These are phyloP conservation scores for Ctenomys sociabilis DNA, from an alignment of 2,113 vertebrate species.

Conservation along the genomic window DNA sequence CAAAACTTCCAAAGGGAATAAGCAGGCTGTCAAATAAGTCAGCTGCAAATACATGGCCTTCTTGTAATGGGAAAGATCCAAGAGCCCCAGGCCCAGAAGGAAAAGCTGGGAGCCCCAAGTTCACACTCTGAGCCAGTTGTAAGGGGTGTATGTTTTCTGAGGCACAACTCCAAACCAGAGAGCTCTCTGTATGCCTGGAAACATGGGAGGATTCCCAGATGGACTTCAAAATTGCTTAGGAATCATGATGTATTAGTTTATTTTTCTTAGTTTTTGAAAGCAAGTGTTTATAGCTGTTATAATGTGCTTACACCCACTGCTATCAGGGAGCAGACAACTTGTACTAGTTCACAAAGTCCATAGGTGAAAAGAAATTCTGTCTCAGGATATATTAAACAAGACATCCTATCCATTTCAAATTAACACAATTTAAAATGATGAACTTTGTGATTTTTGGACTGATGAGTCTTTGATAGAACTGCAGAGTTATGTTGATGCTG, in stretches of 20 bases:
- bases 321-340: background rate
- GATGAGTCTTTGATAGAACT: background rate
- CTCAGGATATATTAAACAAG: background rate
- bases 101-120: background rate
- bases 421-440: background rate
- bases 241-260: background rate
- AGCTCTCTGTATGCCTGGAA: background rate
- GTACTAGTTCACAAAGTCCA: background rate
- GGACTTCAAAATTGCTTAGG: background rate
- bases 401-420: background rate
- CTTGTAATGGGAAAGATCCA: background rate
- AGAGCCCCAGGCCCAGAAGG: background rate
- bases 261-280: background rate
- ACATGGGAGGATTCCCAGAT: accelerated
- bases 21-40: background rate
- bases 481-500: background rate
- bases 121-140: accelerated
- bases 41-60: background rate
- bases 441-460: background rate
- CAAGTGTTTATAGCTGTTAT: background rate
- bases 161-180: accelerated
- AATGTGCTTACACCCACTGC: background rate
- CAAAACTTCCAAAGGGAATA: background rate
- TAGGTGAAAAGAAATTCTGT: background rate
- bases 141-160: background rate